Evolutionary conservation across 1,140 invertebrate species (phyloP), one percentile per base, ranked within the genome.

Genomic region (Phymastichus coffea): DNA sequence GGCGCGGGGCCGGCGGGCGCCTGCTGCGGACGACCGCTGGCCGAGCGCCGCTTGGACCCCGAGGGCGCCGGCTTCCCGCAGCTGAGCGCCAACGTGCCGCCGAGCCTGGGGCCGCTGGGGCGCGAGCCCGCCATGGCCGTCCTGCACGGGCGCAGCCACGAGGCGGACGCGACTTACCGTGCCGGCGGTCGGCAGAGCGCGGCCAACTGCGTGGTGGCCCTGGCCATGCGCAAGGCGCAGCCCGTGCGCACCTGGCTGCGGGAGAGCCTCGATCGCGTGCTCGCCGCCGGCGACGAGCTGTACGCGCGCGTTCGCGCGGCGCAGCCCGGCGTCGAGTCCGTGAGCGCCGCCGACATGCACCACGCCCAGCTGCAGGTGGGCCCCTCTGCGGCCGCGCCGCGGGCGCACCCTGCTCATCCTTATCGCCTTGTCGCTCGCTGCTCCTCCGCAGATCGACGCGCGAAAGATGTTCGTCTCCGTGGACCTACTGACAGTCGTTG

Each of bases 91-190:
- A 76, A 77, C 40, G 57, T 78, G 10, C 75, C 75, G 0, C 63
- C 67, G 3, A 69, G 63, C 4, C 77, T 77, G 47, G 66, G 49
- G 28, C 65, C 70, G 9, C 15, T 77, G 6, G 14, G 30, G 17
- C 10, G 17, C 14, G 49, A 20, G 25, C 10, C 14, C 1, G 54
- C 67, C 12, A 54, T 63, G 28, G 54, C 66, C 0, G 72, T 79
- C 17, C 61, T 79, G 23, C 73, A 72, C 26, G 77, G 76, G 2
- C 53, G 66, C 51, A 78, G 73, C 0, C 70, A 76, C 26, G 70
- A 76, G 23, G 40, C n/a, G 7, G 69, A 63, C 28, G 68, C 70
- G 0, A 41, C 64, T 6, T 78, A 76, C 55, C 76, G 72, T 38
- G 69, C 66, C 0, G 73, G 75, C 40, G 76, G 75, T 1, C 62